Evolutionary conservation across 2,888 invertebrate species (phyloP).

Genomic region (Helobdella robusta): DNA sequence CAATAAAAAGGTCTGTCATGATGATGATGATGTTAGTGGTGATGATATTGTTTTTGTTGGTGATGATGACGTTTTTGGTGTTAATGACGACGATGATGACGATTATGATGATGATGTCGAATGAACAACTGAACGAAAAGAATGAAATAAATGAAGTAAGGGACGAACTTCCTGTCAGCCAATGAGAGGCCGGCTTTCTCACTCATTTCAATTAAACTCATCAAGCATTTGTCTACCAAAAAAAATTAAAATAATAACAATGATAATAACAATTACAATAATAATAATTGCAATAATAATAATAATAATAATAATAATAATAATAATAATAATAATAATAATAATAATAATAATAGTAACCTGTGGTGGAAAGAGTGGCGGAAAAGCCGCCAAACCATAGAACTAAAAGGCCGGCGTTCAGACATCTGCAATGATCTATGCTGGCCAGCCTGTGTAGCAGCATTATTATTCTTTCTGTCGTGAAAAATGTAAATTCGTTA

Average conservation of each 20-base stretch:
- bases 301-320: constrained; percentile 13
- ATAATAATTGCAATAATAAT: constrained; percentile 8
- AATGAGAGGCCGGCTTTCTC: background rate
- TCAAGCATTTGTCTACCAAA: background rate
- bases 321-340: constrained; percentile 13
- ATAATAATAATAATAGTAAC: constrained; percentile 32
- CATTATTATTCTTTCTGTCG: constrained; percentile 7
- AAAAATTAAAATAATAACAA: constrained; percentile 6
- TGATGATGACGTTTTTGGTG: too few species aligned
- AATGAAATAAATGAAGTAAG: too few species aligned
- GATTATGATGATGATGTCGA: too few species aligned
- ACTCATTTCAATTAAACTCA: background rate
- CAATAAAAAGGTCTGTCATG: constrained; percentile 71
- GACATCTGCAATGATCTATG: background rate
- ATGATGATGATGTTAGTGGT: too few species aligned
- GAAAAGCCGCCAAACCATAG: constrained; percentile 69
- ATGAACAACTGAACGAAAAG: too few species aligned
- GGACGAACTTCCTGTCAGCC: too few species aligned
- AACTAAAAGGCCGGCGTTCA: constrained; percentile 59
- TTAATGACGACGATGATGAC: too few species aligned
- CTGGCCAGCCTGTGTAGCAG: constrained; percentile 10
- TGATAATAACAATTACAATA: constrained; percentile 7
- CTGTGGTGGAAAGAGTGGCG: constrained; percentile 60
- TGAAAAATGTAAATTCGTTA: background rate
- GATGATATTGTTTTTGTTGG: too few species aligned